Evolutionary conservation across 2,888 invertebrate species (phyloP), one percentile per base, ranked within the genome.

Genomic region (Synanthedon vespiformis): DNA sequence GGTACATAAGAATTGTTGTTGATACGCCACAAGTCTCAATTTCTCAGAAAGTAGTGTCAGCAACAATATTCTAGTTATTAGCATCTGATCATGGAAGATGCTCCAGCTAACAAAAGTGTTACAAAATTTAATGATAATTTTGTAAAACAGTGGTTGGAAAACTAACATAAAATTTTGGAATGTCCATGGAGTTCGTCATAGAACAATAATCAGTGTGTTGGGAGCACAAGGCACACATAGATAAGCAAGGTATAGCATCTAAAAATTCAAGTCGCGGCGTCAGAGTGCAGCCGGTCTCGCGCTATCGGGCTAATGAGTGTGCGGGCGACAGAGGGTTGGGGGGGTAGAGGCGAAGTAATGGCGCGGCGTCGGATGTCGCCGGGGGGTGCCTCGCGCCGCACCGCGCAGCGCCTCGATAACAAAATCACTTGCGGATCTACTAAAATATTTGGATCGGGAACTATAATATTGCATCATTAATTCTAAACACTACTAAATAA

Each of bases 351-450:
- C 66, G 67, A 67, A 77, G 80, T 79, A 80, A 76, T 80, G 79
- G 80, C 76, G 77, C 77, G 79, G 79, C 81, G 84, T 80, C 78
- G 82, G 78, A 79, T 80, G 84, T 80, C 86, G 84, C 81, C 80
- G 80, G 80, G 50, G 81, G 80, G 77, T 77, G 78, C 73, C 70
- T 69, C 68, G 68, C 68, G 68, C 69, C 70, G 72, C 72, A 73
- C 68, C 72, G 77, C 81, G 34, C 10, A 10, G 34, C 34, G 34
- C 34, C 34, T 34, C 80, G 85, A 86, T 86, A 86, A 85, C 85
- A 82, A 84, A 85, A 85, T 84, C 85, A 83, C 84, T 81, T 11
- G 11, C 14, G 11, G 44, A 44, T 44, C 13, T 12, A 14, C 44
- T 41, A n/a, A 13, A 14, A 13, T 13, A 44, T 48, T 48, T 48